phyloP scores from a whole-genome alignment of 2,797 vertebrate genomes.

The Graptemys geographica region DNA sequence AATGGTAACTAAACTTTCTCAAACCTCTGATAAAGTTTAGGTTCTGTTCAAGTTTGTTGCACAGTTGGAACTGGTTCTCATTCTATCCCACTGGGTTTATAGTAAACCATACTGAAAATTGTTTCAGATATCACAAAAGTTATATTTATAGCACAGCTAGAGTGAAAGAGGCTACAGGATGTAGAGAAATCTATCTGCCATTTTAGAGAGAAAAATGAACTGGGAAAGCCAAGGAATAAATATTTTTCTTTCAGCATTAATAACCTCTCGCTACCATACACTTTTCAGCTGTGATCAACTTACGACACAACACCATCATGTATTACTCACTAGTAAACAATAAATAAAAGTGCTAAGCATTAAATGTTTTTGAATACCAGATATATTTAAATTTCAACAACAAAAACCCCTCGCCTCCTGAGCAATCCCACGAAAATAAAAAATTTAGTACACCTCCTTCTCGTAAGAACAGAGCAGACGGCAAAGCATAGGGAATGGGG shows the following conservation, averaged over 20 bases:
- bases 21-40: not conserved
- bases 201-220: not conserved
- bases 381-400: not conserved
- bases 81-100: not conserved
- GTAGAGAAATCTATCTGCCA: not conserved
- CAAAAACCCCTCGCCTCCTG: not conserved
- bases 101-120: not conserved
- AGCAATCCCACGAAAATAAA: not conserved
- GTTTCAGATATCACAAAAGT: not conserved
- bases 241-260: not conserved
- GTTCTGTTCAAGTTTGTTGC: not conserved
- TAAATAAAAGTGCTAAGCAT: not conserved
- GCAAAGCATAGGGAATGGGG: not conserved
- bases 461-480: not conserved
- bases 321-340: not conserved
- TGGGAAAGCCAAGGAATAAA: not conserved
- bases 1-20: not conserved
- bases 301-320: not conserved
- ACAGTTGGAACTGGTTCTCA: not conserved
- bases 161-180: not conserved
- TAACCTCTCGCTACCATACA: not conserved
- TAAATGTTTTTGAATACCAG: not conserved
- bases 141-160: not conserved
- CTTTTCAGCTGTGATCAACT: not conserved
- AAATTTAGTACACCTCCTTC: not conserved